A percentile compares a stretch with the other conserved stretches of the same genome.
Evolutionary conservation across 2,888 invertebrate genomes (phyloP).

Genomic region (Cataglyphis altisquamis): DNA sequence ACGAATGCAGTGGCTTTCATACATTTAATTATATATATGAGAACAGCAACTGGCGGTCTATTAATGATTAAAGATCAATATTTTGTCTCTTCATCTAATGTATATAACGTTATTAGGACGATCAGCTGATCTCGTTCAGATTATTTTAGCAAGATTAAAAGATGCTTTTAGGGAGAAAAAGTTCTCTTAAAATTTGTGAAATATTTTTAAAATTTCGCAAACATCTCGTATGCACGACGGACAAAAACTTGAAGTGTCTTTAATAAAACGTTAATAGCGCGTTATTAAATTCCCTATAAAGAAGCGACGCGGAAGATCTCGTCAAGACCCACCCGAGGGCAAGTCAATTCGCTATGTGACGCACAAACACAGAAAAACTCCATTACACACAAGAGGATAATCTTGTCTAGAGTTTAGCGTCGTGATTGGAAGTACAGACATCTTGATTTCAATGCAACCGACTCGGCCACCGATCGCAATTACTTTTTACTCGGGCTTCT

Average conservation of each 20-base stretch:
- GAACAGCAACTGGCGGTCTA: neutral
- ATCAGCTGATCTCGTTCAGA: constrained; percentile 1
- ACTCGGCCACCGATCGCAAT: constrained; percentile 49
- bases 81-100: constrained; percentile 9
- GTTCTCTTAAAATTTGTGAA: constrained; percentile 7
- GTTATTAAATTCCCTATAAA: constrained; percentile 31
- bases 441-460: constrained; percentile 61
- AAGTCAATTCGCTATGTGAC: constrained; percentile 18
- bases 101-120: neutral
- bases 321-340: constrained; percentile 30
- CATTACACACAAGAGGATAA: constrained; percentile 30
- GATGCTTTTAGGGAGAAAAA: neutral
- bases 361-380: constrained; percentile 24
- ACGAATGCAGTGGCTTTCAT: neutral
- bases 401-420: constrained; percentile 41
- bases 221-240: neutral
- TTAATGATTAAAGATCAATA: constrained; percentile 44
- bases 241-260: constrained; percentile 7
- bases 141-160: neutral
- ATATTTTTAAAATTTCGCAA: constrained; percentile 15
- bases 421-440: constrained; percentile 34
- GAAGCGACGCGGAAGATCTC: constrained; percentile 50
- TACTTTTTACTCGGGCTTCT: constrained; percentile 47
- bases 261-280: constrained; percentile 21
- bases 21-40: neutral